Evolutionary conservation across 2,797 vertebrate species (phyloP), one percentile per base, ranked within the genome.

Genomic region (Miichthys miiuy): DNA sequence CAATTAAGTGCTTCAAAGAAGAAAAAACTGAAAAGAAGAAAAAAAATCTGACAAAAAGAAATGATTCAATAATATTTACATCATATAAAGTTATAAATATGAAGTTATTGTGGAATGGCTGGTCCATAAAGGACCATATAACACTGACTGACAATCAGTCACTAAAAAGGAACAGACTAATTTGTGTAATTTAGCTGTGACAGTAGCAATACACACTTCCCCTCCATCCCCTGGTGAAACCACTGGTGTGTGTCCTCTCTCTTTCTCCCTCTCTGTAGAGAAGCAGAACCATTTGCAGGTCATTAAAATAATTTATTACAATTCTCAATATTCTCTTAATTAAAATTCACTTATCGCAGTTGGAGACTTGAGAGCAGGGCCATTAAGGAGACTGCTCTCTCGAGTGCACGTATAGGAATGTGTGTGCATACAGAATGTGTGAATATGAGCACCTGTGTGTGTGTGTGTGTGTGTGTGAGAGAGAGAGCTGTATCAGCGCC

Each of bases 251-350:
- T 79, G 68, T 79, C 79, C 48, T 63, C 64, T 71, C 72, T 73
- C 34, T 68, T 10, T 65, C 73, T 66, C 56, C 14, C 62, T 62
- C 73, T 68, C 68, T 74, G 54, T 30, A 9, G 68, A 76, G 77
- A 80, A 74, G 80, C 34, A 57, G 63, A 89, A 72, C 75, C 76
- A 82, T 91, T 89, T 81, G 79, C 82, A 64, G 88, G 77, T 73
- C 85, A 91, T 92, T 90, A 90, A 89, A 91, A 91, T 89, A 87
- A 93, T 89, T 91, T 91, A 94, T 92, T 90, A 86, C 89, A 88
- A 90, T 88, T 92, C 88, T 88, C 89, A 84, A 90, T 90, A 90
- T 91, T 91, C 77, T 85, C 81, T 92, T 93, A 91, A 94, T 92
- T 93, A 93, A 93, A 92, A 91, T 90, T 88, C 87, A 93, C 90